Percentiles rank a stretch among this genome's conserved stretches.
Evolutionary conservation across 2,888 invertebrate species (phyloP).

Genomic region (Sicus ferrugineus): DNA sequence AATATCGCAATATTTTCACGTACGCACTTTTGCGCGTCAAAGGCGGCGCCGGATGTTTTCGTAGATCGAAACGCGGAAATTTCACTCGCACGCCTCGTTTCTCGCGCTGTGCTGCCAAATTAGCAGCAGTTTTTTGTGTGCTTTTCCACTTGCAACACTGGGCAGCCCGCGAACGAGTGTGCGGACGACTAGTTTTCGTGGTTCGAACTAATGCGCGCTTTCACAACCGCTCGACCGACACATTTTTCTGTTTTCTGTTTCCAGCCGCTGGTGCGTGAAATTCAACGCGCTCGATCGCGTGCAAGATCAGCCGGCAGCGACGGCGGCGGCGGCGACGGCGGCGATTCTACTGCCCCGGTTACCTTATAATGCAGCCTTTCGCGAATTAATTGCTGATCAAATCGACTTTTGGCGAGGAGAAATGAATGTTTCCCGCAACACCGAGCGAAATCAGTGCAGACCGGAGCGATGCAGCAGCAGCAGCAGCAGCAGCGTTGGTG

Average conservation of each 20-base stretch:
- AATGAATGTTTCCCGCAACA: not conserved
- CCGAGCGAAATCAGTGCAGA: not conserved
- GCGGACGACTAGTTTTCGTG: slow-evolving; percentile 3
- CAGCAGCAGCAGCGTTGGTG: no score
- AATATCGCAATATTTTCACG: no score
- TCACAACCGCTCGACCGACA: slow-evolving; percentile 8
- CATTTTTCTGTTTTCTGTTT: slow-evolving; percentile 3
- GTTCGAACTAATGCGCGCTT: slow-evolving; percentile 12
- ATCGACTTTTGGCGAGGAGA: not conserved
- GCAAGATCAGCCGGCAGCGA: slow-evolving; percentile 26
- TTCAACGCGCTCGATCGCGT: slow-evolving; percentile 39
- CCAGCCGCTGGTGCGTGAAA: slow-evolving; percentile 47
- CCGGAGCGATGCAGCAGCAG: not conserved
- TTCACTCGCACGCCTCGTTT: not conserved
- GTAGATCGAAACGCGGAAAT: not conserved
- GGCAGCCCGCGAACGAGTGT: not conserved
- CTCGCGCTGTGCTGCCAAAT: not conserved
- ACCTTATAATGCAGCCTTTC: not conserved
- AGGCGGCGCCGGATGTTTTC: not conserved
- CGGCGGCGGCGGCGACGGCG: not conserved
- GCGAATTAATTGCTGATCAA: not conserved
- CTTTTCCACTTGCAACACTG: no score
- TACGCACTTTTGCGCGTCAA: no score
- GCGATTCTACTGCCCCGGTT: no score
- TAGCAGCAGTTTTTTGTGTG: no score